Conservation (phyloP, 2,113 vertebrate genomes). For the Ardeotis arabs region DNA sequence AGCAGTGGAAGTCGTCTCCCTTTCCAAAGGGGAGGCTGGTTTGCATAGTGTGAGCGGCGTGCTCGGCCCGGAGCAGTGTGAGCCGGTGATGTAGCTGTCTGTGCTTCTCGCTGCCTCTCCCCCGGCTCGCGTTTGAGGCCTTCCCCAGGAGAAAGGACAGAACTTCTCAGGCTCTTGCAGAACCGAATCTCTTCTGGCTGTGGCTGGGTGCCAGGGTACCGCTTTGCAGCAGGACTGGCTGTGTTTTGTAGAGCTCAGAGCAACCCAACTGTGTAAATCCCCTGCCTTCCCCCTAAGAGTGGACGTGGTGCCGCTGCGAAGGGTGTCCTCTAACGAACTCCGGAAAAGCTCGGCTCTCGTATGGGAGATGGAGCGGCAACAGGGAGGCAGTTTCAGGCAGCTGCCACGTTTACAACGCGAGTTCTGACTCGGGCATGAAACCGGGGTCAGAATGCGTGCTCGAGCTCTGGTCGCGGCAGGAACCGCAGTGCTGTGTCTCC, state of each 20-base stretch:
- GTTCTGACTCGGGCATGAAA: accelerated
- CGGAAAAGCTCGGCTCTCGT: accelerated
- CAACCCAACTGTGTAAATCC: not conserved
- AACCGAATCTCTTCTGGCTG: not conserved
- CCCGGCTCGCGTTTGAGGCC: not conserved
- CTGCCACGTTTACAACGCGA: accelerated
- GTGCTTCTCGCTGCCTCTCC: not conserved
- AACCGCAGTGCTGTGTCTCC: accelerated
- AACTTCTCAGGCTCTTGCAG: not conserved
- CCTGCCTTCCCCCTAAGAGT: accelerated
- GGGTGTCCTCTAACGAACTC: too few species aligned
- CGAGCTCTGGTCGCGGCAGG: accelerated
- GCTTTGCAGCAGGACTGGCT: not conserved
- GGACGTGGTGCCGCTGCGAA: not conserved
- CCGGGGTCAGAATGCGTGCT: accelerated
- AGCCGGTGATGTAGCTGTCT: not conserved
- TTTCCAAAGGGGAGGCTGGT: not conserved
- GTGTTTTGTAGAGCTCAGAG: not conserved
- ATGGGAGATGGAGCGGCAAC: not conserved
- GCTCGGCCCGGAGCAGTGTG: not conserved
- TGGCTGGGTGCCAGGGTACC: not conserved
- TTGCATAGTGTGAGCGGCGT: accelerated
- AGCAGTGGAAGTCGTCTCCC: not conserved
- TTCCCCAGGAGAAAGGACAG: not conserved
- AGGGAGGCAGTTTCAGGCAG: not conserved